Percentiles rank a stretch among this genome's conserved stretches.
These are phyloP conservation scores for Myotis findleyi DNA, from an alignment of 2,797 vertebrate species.

Conservation along the genomic window DNA sequence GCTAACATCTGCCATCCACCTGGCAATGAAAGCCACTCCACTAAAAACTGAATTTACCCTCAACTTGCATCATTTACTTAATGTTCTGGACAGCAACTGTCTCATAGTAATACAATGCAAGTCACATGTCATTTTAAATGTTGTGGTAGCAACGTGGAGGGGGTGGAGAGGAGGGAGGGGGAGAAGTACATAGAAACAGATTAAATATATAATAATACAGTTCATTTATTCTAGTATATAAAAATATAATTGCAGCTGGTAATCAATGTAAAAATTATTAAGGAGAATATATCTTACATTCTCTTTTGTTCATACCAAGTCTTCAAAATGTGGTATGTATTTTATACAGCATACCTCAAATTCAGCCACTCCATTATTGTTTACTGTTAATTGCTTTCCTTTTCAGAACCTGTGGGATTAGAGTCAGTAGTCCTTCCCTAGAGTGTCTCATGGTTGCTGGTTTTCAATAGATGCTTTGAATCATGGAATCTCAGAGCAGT, in stretches of 20 bases:
- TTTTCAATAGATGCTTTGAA: conserved; percentile 33
- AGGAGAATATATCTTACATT: neutral
- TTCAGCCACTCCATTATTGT: neutral
- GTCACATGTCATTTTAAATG: neutral
- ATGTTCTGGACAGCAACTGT: neutral
- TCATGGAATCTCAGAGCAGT: neutral
- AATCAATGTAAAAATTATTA: conserved; percentile 18
- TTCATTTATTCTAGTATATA: conserved; percentile 5
- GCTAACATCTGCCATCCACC: conserved; percentile 10
- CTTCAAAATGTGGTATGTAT: neutral
- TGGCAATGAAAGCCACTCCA: neutral
- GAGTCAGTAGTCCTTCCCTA: neutral
- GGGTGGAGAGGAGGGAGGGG: fast-evolving
- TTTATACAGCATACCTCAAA: neutral
- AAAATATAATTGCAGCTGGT: neutral
- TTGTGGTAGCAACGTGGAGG: neutral
- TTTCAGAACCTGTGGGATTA: neutral
- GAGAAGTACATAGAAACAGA: neutral
- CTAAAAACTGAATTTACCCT: conserved; percentile 16
- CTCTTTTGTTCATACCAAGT: neutral
- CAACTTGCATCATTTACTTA: conserved; percentile 42
- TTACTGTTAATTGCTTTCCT: neutral
- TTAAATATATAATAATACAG: conserved; percentile 12
- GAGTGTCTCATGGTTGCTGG: neutral
- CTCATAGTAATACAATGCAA: conserved; percentile 1